A percentile compares a stretch with the other conserved stretches of the same genome.
phyloP scores from a whole-genome alignment of 1,140 invertebrate genomes.

The Zeugodacus cucurbitae region DNA sequence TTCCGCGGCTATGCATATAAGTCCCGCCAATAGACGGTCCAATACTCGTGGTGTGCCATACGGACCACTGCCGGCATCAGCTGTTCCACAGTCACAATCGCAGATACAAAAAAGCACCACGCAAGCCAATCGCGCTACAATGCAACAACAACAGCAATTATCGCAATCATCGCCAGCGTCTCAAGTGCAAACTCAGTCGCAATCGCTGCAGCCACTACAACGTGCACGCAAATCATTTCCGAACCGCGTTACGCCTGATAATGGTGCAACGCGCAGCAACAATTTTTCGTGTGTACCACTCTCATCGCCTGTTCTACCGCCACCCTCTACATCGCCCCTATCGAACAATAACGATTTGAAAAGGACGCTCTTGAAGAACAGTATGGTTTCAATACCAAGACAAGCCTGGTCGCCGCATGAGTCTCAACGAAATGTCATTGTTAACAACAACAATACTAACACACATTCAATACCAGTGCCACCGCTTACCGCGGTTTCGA shows the following conservation, averaged over 20 bases:
- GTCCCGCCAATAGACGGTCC: background rate
- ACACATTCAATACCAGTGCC: constrained; percentile 55
- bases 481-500: constrained; percentile 54
- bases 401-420: constrained; percentile 42
- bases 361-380: constrained; percentile 45
- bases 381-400: constrained; percentile 62
- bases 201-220: background rate
- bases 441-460: background rate
- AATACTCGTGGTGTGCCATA: constrained; percentile 46
- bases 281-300: background rate
- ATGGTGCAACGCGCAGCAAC: background rate
- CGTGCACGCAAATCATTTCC: constrained; percentile 57
- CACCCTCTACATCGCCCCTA: background rate
- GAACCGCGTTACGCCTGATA: constrained; percentile 8
- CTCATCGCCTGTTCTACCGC: background rate
- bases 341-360: background rate
- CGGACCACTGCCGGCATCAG: constrained; percentile 50
- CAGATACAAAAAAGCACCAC: background rate
- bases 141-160: background rate
- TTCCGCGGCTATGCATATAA: background rate
- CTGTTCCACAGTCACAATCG: constrained; percentile 12
- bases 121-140: background rate
- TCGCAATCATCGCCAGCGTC: constrained; percentile 15
- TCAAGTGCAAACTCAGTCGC: background rate
- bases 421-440: background rate